Base-by-base conservation (phyloP, 1,140 invertebrate genomes). In the Drosophila parvula region DNA sequence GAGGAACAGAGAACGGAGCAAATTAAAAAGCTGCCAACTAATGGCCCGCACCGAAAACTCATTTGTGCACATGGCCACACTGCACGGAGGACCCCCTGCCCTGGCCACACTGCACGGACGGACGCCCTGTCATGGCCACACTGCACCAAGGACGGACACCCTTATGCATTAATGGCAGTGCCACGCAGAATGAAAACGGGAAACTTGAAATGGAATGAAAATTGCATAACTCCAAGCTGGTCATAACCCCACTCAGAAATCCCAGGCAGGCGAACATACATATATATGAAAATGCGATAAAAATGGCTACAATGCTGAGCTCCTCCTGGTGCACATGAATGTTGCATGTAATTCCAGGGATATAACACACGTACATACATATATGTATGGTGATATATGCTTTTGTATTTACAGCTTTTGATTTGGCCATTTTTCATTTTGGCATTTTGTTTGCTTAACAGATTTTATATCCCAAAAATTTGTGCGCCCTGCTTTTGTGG, bases 21-120 rank as follows among this genome's bases (percentile, higher is more conserved):
- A 83, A 84, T 83, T 83, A 83, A 68, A 84, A 84, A 57, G 73
- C 81, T 84, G 71, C 60, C 76, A 74, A 44, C 77, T 76, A 83
- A 83, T 83, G 81, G 76, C 38, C 60, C 65, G 60, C 76, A 55
- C 60, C 61, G 38, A 71, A 84, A 84, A 84, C 71, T 81, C 79
- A 81, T 81, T 83, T 75, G 44, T 40, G 45, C 61, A 75, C 36
- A 44, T 60, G 74, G 73, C 43, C 68, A 71, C 68, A 58, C 65
- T 70, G 64, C 32, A 18, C 56, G 55, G 58, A 8, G 55, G 58
- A 8, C 28, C 28, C 30, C 47, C 11, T n/a, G 27, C 6, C 11
- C 16, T 53, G 50, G 50, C 32, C 32, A 53, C 50, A 53, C 50
- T 53, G 28, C 47, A 48, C 8, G 4, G 5, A 14, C 44, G 38